These are phyloP conservation scores for Macaria notata DNA, from an alignment of 2,888 invertebrate species.

Conservation along the genomic window DNA sequence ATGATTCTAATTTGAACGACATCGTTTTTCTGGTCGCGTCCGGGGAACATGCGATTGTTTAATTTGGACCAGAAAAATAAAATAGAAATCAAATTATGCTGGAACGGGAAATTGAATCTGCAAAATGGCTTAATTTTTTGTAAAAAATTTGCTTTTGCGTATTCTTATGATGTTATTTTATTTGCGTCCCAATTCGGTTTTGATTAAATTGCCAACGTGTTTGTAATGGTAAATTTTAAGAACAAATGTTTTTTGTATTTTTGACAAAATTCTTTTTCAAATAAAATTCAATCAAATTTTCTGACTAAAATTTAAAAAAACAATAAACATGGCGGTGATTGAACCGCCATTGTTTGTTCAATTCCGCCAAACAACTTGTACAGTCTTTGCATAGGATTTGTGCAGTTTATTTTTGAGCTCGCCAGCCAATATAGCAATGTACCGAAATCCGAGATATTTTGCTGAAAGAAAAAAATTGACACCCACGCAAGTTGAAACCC, in stretches of 20 bases:
- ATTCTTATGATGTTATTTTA: background rate
- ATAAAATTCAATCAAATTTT: too few relatives aligned
- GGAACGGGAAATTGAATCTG: conserved; percentile 13
- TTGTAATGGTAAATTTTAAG: background rate
- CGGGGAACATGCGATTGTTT: conserved; percentile 15
- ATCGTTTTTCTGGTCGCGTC: conserved; percentile 17
- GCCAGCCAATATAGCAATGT: conserved; percentile 9
- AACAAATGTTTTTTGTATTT: too few relatives aligned
- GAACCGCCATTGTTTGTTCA: conserved; percentile 28
- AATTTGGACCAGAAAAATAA: conserved; percentile 17
- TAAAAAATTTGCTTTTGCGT: conserved; percentile 1
- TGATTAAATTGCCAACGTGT: background rate
- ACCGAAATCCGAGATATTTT: conserved; percentile 10
- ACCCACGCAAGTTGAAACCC: conserved; percentile 5
- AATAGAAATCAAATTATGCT: conserved; percentile 14
- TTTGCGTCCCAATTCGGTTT: background rate
- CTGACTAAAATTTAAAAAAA: too few relatives aligned
- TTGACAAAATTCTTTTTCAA: too few relatives aligned
- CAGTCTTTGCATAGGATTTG: conserved; percentile 19
- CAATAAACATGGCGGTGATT: conserved; percentile 7
- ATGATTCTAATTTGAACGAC: conserved; percentile 16
- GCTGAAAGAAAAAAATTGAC: conserved; percentile 6
- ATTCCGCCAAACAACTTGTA: conserved; percentile 21
- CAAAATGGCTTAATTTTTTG: conserved; percentile 5
- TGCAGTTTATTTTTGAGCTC: conserved; percentile 15